Conservation (phyloP, 2,797 vertebrate species). For the Artibeus lituratus region DNA sequence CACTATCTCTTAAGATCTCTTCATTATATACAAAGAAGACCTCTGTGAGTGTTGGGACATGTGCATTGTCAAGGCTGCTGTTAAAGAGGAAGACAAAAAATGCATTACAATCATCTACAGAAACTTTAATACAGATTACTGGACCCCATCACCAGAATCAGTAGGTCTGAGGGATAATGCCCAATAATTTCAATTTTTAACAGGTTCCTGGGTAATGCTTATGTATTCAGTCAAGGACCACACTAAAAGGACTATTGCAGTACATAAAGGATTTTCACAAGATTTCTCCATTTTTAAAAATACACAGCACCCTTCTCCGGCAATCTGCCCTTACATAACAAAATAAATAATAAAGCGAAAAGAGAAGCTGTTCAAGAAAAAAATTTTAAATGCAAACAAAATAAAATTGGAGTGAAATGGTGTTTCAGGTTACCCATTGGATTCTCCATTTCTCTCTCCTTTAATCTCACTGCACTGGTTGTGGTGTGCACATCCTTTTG, state of each 20-base stretch:
- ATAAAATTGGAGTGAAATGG: neutral
- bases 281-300: slow-evolving; percentile 7
- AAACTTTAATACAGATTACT: neutral
- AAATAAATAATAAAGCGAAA: neutral
- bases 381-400: slow-evolving; percentile 26
- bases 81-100: neutral
- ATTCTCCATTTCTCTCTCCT: neutral
- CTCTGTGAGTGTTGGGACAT: neutral
- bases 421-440: neutral
- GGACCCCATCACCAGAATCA: neutral
- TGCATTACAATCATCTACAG: neutral
- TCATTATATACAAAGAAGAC: neutral
- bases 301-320: neutral
- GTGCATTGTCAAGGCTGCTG: neutral
- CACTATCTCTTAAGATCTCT: neutral
- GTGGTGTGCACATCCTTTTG: neutral
- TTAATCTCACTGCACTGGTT: neutral
- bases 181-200: neutral
- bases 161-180: neutral
- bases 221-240: neutral
- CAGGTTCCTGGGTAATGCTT: neutral
- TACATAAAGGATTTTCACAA: neutral
- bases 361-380: neutral
- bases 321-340: neutral
- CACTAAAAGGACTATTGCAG: neutral